Evolutionary conservation across 2,113 vertebrate species (phyloP).

Genomic region (Oryzias woworae): DNA sequence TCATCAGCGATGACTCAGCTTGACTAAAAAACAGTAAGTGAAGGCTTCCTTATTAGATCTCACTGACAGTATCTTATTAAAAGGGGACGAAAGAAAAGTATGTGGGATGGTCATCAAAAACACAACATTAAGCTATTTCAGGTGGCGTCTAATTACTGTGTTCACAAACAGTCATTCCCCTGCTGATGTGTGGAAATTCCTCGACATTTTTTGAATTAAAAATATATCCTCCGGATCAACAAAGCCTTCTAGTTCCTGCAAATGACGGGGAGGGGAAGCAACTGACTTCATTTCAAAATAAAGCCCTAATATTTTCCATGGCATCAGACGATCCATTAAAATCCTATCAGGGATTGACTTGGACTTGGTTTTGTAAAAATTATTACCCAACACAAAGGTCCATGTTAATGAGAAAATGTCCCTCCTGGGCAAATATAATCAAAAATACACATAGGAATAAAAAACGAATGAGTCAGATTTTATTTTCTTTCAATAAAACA

Average conservation of each 20-base stretch:
- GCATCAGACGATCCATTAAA: constrained; percentile 68
- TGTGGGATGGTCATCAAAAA: constrained; percentile 58
- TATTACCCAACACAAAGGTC: constrained; percentile 56
- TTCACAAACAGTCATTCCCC: constrained; percentile 68
- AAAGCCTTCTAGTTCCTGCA: constrained; percentile 11
- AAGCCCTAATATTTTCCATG: constrained; percentile 72
- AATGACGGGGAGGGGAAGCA: constrained; percentile 44
- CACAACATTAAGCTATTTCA: constrained; percentile 73
- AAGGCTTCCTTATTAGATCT: constrained; percentile 63
- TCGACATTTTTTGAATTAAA: constrained; percentile 46
- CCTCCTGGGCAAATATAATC: constrained; percentile 52
- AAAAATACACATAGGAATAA: constrained; percentile 45
- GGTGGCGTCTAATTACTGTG: constrained; percentile 69
- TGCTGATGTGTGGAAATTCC: constrained; percentile 64
- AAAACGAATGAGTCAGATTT: constrained; percentile 54
- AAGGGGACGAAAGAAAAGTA: constrained; percentile 74
- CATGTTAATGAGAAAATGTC: constrained; percentile 55
- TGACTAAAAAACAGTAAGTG: constrained; percentile 38
- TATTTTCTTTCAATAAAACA: constrained; percentile 55
- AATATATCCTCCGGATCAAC: constrained; percentile 54
- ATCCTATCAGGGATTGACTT: constrained; percentile 65
- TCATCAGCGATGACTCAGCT: constrained; percentile 29
- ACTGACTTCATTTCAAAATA: constrained; percentile 70
- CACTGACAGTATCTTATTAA: constrained; percentile 77
- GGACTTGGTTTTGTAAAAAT: constrained; percentile 48